These are phyloP conservation scores for Odontamblyopus lacepedii DNA, from an alignment of 2,797 vertebrate species.

Conservation along the genomic window DNA sequence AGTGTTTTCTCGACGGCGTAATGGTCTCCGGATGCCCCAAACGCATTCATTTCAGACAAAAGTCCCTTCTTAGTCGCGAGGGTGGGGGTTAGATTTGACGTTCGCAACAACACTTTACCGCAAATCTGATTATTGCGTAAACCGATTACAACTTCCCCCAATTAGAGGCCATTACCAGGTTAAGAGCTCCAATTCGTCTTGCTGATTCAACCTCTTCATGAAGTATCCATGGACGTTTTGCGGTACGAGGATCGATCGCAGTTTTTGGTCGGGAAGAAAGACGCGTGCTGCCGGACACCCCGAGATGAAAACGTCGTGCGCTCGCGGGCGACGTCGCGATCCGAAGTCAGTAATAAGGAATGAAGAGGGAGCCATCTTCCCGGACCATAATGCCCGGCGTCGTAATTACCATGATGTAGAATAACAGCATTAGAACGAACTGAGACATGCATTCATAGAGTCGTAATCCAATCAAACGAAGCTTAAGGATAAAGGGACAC, in stretches of 20 bases:
- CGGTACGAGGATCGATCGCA: conserved; percentile 60
- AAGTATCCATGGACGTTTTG: conserved; percentile 60
- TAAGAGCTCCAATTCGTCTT: conserved; percentile 75
- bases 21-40: conserved; percentile 76
- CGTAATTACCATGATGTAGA: conserved; percentile 77
- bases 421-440: conserved; percentile 76
- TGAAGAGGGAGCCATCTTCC: conserved; percentile 56
- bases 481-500: conserved; percentile 62
- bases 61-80: conserved; percentile 68
- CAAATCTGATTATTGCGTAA: conserved; percentile 80
- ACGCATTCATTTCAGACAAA: conserved; percentile 80
- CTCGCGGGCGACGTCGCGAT: conserved; percentile 52
- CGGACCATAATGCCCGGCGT: conserved; percentile 69
- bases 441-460: conserved; percentile 75
- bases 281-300: conserved; percentile 13
- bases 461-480: conserved; percentile 71
- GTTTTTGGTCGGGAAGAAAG: conserved; percentile 14
- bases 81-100: conserved; percentile 62
- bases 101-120: conserved; percentile 67
- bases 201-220: conserved; percentile 45
- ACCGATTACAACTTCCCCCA: conserved; percentile 78
- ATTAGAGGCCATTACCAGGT: conserved; percentile 80
- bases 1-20: conserved; percentile 81
- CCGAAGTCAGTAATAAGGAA: conserved; percentile 73
- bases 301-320: conserved; percentile 44